Conservation (phyloP, 2,797 vertebrate species). For the Pipistrellus kuhlii region DNA sequence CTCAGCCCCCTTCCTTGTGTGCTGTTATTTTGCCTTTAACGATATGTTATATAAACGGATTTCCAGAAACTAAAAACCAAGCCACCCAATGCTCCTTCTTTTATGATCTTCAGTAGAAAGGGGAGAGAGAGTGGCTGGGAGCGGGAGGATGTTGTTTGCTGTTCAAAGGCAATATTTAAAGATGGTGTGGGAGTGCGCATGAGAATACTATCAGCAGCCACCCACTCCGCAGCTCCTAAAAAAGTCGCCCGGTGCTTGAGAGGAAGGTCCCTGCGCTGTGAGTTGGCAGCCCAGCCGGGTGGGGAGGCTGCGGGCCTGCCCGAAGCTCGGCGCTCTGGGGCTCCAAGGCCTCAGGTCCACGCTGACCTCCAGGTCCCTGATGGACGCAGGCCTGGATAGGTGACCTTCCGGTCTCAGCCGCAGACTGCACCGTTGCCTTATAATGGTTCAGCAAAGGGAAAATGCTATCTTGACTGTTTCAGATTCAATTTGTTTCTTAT, state of each 20-base stretch:
- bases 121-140: neutral
- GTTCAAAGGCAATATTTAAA: neutral
- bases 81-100: neutral
- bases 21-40: slow-evolving; percentile 44
- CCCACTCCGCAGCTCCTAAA: neutral
- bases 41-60: slow-evolving; percentile 20
- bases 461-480: neutral
- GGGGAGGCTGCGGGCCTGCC: neutral
- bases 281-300: neutral
- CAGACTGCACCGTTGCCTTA: neutral
- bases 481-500: neutral
- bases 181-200: neutral
- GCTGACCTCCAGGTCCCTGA: neutral
- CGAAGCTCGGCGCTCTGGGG: neutral
- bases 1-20: neutral
- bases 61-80: slow-evolving; percentile 51
- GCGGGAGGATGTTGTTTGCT: neutral
- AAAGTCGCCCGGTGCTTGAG: neutral
- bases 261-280: neutral
- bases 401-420: neutral
- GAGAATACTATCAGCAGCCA: neutral
- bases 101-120: neutral
- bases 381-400: neutral
- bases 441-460: neutral
- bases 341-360: neutral